phyloP scores from a whole-genome alignment of 1,140 invertebrate genomes.

The Drosophila sechellia region DNA sequence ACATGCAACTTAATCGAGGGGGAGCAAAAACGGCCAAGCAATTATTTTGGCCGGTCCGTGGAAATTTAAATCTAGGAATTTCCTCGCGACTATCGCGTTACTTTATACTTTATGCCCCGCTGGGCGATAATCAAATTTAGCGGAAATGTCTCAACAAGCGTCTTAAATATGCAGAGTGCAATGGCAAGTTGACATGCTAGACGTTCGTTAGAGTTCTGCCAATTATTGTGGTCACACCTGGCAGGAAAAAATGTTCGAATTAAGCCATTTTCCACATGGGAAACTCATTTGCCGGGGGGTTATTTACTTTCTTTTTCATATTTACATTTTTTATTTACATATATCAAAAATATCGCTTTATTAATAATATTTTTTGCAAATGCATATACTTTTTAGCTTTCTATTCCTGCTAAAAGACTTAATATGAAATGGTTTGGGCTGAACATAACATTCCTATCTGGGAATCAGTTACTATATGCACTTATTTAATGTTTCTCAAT shows the following conservation, averaged over 20 bases:
- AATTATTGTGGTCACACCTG: conserved; percentile 22
- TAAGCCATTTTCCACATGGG: background rate
- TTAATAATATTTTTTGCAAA: no score
- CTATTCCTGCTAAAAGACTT: no score
- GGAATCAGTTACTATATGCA: no score
- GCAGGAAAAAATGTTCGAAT: background rate
- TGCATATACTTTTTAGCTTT: no score
- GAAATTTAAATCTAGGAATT: conserved; percentile 29
- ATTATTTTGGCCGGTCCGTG: conserved; percentile 43
- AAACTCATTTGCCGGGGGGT: no score
- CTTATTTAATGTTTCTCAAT: no score
- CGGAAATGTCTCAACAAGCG: conserved; percentile 73
- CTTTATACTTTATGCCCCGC: conserved; percentile 16
- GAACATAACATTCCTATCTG: no score
- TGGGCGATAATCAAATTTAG: conserved; percentile 49
- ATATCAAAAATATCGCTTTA: no score
- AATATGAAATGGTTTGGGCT: no score
- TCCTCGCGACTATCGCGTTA: conserved; percentile 23
- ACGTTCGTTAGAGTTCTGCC: conserved; percentile 8
- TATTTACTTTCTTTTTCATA: no score
- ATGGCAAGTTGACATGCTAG: conserved; percentile 51
- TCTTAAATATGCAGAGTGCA: conserved; percentile 39
- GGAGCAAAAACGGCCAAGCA: conserved; percentile 29
- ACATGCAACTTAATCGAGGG: conserved; percentile 27
- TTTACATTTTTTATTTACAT: no score